Evolutionary conservation across 2,888 invertebrate genomes (phyloP), one percentile per base, ranked within the genome.

Genomic region (Entomobrya multifasciata): DNA sequence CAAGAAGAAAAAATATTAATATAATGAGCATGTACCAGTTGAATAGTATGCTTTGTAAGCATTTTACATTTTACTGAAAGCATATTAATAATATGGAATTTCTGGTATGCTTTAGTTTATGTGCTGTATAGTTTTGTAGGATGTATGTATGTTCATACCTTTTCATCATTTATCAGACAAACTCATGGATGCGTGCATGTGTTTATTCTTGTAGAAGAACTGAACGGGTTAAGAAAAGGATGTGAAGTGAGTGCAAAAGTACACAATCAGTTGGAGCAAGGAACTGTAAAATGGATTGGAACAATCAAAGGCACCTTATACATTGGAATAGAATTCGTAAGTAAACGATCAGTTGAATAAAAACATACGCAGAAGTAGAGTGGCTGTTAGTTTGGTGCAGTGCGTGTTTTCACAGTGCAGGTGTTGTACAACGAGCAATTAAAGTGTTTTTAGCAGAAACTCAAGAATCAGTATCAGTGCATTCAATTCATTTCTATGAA

Each of bases 251-350:
- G 80, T 67, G 85, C 85, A 22, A 85, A 81, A 77, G 80, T 85
- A 5, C 49, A 87, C 44, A 78, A 84, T 76, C 67, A 84, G 67
- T 65, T 81, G 22, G 83, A 89, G 78, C 80, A 83, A 70, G 87
- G 89, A 52, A 57, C 83, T 57, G 76, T 89, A 65, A 89, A 88
- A 81, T 89, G 89, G 89, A 57, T 89, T 65, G 89, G 89, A 70
- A 87, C 79, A 30, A 88, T 89, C 44, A 87, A 88, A 84, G 86
- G 86, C 52, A 60, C 81, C 41, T 62, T 86, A 27, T 84, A 80
- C 27, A 60, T 87, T 25, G 89, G 89, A 44, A 76, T 89, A 15
- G 86, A 89, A 84, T 88, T 89, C 57, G 89, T 89, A 86, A 89
- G 67, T 65, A 22, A 13, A 25, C 5, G 30, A 20, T 30, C n/a